phyloP scores from a whole-genome alignment of 2,113 vertebrate species.

The Reinhardtius hippoglossoides region DNA sequence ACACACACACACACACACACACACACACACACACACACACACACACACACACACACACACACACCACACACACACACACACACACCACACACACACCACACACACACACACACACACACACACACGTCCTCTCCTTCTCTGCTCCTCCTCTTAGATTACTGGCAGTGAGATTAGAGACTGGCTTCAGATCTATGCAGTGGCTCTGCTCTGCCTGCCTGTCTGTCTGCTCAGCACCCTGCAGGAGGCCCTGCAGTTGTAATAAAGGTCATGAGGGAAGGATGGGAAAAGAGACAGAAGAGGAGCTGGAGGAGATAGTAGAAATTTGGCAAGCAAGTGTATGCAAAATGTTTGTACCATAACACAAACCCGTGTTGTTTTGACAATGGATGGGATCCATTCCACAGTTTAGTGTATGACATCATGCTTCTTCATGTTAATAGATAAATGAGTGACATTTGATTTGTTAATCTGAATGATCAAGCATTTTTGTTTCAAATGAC shows the following conservation, averaged over 20 bases:
- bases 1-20: conserved; percentile 35
- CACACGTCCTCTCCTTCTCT: conserved; percentile 26
- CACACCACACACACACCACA: no score
- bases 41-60: conserved; percentile 7
- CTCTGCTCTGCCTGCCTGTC: conserved; percentile 53
- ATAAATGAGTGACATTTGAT: background rate
- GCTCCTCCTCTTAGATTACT: conserved; percentile 77
- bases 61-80: conserved; percentile 7
- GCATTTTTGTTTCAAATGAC: background rate
- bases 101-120: conserved; percentile 17
- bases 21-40: conserved; percentile 21
- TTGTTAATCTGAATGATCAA: background rate
- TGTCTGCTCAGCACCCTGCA: conserved; percentile 44
- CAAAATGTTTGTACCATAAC: conserved; percentile 3
- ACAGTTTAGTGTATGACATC: background rate
- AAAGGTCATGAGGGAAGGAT: conserved; percentile 54
- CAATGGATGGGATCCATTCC: conserved; percentile 4
- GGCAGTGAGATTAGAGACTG: conserved; percentile 78
- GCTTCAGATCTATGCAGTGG: conserved; percentile 75
- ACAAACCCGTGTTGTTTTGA: conserved; percentile 10
- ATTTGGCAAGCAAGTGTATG: conserved; percentile 39
- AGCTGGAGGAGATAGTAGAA: conserved; percentile 27
- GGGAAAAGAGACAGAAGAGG: conserved; percentile 27
- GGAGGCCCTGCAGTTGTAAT: conserved; percentile 63
- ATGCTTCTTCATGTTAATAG: background rate